Evolutionary conservation across 2,113 vertebrate genomes (phyloP), one percentile per base, ranked within the genome.

Genomic region (Suncus etruscus): DNA sequence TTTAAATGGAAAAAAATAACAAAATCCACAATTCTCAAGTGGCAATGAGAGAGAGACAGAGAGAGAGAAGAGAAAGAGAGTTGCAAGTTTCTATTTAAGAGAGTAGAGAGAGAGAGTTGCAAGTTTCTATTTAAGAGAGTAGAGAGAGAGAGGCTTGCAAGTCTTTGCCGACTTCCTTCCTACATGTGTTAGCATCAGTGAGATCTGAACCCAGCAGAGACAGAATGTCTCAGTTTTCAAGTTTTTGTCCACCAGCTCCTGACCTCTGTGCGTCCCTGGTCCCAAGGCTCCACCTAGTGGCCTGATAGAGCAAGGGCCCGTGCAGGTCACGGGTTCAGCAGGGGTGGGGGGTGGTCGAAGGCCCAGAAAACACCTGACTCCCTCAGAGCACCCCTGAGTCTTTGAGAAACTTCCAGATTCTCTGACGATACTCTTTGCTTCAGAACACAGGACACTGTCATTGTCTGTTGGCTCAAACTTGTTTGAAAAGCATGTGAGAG

Each of bases 251-350:
- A 50, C 47, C n/a, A 4, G 12, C 1, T 1, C 32, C 9, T 0
- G 2, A 11, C 12, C 25, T 16, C 20, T 24, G 69, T 18, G 58
- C 27, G 72, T 85, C 70, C 3, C 75, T 87, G 86, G 11, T 70
- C 63, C 22, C 31, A 66, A 25, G 3, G 24, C 73, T 1, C 93
- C 95, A 78, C 70, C 96, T 96, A 88, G 92, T 6, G 94, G 86
- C 32, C 54, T 63, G 7, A n/a, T 9, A 63, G 45, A 70, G 69
- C 31, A 87, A 83, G 48, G 61, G 18, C 0, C 4, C 14, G 7
- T 22, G 87, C 58, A 20, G 58, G 20, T 20, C 3, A 2, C 18
- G 58, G 54, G 58, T 6, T 22, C 39, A 39, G 58, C 58, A 20
- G 58, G 6, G 15, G 16, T 0, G 58, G 14, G 18, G 58, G 14